Percentiles rank a stretch among this genome's conserved stretches.
Evolutionary conservation across 2,888 invertebrate species (phyloP).

Genomic region (Heteropelma amictum): DNA sequence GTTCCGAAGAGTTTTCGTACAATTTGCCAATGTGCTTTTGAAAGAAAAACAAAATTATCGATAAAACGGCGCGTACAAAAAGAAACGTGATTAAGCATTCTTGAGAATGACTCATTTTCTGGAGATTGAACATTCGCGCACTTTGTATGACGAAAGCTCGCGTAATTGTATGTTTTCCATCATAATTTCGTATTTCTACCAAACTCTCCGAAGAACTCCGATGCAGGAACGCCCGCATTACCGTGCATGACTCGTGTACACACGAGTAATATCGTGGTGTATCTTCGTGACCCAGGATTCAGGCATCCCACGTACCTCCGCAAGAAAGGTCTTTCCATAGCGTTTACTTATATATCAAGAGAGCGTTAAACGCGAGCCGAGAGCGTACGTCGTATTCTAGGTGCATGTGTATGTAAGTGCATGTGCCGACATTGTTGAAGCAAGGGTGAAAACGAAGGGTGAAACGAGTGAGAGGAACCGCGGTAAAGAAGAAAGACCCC

Average conservation of each 20-base stretch:
- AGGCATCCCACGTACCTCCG: not conserved
- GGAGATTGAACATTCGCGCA: too few species aligned
- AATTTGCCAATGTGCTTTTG: too few species aligned
- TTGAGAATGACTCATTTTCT: too few species aligned
- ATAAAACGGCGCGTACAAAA: too few species aligned
- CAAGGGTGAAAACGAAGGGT: constrained; percentile 25
- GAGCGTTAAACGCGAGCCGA: constrained; percentile 40
- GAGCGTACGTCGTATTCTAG: constrained; percentile 2
- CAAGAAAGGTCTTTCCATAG: constrained; percentile 9
- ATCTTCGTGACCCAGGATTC: constrained; percentile 14
- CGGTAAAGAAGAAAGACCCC: constrained; percentile 23
- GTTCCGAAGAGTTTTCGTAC: too few species aligned
- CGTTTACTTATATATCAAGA: constrained; percentile 23
- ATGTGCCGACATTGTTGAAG: constrained; percentile 20
- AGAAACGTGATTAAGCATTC: too few species aligned
- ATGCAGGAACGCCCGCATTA: too few species aligned
- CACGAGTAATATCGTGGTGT: constrained; percentile 1
- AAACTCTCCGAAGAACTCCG: too few species aligned
- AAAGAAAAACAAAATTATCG: too few species aligned
- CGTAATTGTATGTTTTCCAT: too few species aligned
- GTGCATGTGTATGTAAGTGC: constrained; percentile 2
- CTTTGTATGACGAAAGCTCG: too few species aligned
- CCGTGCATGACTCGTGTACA: constrained; percentile 47
- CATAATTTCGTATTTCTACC: too few species aligned
- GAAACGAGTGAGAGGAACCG: constrained; percentile 12